These are phyloP conservation scores for Sabatieria punctata DNA, from an alignment of 2,888 invertebrate species.

Conservation along the genomic window DNA sequence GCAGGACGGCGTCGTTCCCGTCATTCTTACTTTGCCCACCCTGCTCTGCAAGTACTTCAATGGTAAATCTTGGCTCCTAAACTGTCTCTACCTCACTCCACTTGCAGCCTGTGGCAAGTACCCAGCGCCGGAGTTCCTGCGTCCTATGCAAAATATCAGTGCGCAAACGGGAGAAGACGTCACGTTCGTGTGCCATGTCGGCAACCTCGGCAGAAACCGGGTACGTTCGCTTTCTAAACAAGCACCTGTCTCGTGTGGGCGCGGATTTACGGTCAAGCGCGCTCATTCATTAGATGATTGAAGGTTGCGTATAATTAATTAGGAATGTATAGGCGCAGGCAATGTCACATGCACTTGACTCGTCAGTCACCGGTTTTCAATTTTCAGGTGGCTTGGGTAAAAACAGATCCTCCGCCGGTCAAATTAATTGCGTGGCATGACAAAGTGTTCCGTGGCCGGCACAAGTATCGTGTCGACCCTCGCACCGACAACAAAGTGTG, in stretches of 20 bases:
- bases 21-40: conserved; percentile 5
- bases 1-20: too few species aligned
- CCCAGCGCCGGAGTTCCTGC: conserved; percentile 17
- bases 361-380: too few species aligned
- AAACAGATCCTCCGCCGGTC: conserved; percentile 76
- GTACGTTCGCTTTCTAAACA: conserved; percentile 26
- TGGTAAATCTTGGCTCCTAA: neutral
- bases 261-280: too few species aligned
- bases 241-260: conserved; percentile 25
- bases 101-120: conserved; percentile 24
- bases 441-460: conserved; percentile 3
- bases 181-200: conserved; percentile 24
- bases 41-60: conserved; percentile 7
- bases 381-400: conserved; percentile 73
- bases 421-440: conserved; percentile 48
- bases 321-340: too few species aligned
- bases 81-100: neutral
- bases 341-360: too few species aligned
- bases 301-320: too few species aligned
- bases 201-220: conserved; percentile 37
- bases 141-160: conserved; percentile 23
- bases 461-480: conserved; percentile 4
- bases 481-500: neutral
- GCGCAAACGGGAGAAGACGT: conserved; percentile 26
- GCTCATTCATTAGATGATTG: too few species aligned